Evolutionary conservation across 1,140 invertebrate genomes (phyloP).

Genomic region (Hypsibius dujardini): DNA sequence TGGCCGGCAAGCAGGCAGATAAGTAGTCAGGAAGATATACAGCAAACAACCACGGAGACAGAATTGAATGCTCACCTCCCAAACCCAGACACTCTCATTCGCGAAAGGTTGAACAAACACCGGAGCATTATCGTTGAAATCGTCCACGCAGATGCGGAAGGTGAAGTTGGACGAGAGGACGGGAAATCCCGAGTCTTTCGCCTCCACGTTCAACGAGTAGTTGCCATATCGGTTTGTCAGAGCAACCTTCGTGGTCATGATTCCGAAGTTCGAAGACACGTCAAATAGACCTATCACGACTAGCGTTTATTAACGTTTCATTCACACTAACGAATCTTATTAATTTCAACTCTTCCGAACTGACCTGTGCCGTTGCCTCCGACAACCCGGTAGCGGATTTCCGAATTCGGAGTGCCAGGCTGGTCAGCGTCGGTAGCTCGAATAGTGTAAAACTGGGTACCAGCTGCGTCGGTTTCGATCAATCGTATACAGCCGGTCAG

Average conservation of each 20-base stretch:
- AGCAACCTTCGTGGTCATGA: conserved; percentile 41
- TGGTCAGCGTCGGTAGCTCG: conserved; percentile 65
- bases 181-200: conserved; percentile 54
- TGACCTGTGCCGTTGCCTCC: conserved; percentile 55
- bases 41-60: no score
- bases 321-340: no score
- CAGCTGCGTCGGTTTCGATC: conserved; percentile 14
- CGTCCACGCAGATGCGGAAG: conserved; percentile 58
- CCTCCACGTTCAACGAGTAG: conserved; percentile 55
- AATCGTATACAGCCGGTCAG: conserved; percentile 10
- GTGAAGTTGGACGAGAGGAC: conserved; percentile 46
- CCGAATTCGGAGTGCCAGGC: conserved; percentile 53
- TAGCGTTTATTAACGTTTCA: no score
- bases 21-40: no score
- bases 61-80: no score
- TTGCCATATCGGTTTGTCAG: conserved; percentile 67
- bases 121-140: conserved; percentile 77
- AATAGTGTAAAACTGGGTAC: conserved; percentile 40
- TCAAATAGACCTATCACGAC: neutral
- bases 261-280: conserved; percentile 40
- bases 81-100: conserved; percentile 65
- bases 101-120: conserved; percentile 61
- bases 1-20: no score
- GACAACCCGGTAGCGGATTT: conserved; percentile 49
- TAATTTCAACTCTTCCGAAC: no score